Evolutionary conservation across 1,140 invertebrate species (phyloP), one percentile per base, ranked within the genome.

Genomic region (Ooceraea biroi): DNA sequence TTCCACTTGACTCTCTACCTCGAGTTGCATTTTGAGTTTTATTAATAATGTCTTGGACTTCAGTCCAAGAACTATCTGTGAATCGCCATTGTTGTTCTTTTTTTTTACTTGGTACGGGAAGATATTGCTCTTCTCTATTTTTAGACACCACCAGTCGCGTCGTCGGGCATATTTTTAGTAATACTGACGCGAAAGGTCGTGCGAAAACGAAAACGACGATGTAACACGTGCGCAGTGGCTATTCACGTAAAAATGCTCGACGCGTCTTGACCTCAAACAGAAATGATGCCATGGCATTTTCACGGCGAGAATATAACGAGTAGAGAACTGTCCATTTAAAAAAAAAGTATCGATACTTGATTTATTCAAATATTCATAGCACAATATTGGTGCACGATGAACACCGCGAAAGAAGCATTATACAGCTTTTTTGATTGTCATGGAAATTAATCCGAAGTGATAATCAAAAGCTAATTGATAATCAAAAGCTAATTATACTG

Each of bases 91-190:
- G 36, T 36, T 36, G 7, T 7, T 36, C 36, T 36, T 36, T 36
- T 7, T 73, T 66, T 71, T 41, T 68, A 73, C 50, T 55, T n/a
- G 22, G 19, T 50, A 46, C 19, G 36, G 7, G 14, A 82, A 71
- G 44, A 30, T 73, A 63, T 73, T 82, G 27, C 25, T 63, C 14
- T 50, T 1, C 8, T 36, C 44, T 77, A 66, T 77, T 52, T 52
- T 61, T 77, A 66, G 12, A n/a, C 46, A 10, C 7, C 11, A 17
- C 3, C 14, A 14, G 41, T 77, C 60, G 55, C 36, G 57, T 46
- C 27, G 58, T 52, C 60, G 19, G 27, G 27, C 3, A 30, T 77
- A 77, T 77, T 77, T 77, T 77, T 77, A 77, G 73, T 36, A 66
- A 52, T 66, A 48, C 17, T 19, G 71, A 60, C 46, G 36, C 52